Conservation (phyloP, 2,888 invertebrate genomes). For the Sinelater perroti region DNA sequence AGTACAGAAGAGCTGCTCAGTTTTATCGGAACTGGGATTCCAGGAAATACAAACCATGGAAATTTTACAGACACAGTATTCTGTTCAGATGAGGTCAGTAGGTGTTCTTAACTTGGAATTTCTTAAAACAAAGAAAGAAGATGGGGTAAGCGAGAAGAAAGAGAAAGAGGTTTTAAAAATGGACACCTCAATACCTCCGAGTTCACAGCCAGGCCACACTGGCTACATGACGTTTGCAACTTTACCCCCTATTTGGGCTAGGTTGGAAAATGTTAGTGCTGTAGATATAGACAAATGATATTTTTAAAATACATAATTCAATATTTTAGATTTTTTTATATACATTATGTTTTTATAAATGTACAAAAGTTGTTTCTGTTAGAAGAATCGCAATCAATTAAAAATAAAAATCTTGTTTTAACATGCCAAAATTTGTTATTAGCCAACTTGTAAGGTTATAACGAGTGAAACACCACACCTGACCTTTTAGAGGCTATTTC, state of each 20-base stretch:
- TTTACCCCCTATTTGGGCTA: slow-evolving; percentile 72
- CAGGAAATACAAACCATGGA: slow-evolving; percentile 88
- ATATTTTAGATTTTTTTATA: too few species aligned
- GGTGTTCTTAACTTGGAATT: slow-evolving; percentile 76
- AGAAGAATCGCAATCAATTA: too few species aligned
- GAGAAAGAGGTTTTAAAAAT: slow-evolving; percentile 52
- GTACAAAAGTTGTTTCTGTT: too few species aligned
- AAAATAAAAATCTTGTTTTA: too few species aligned
- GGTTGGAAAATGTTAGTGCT: too few species aligned
- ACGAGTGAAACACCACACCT: too few species aligned
- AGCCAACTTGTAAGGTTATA: too few species aligned
- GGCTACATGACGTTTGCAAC: slow-evolving; percentile 96
- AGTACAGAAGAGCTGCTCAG: slow-evolving; percentile 87
- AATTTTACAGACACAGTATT: slow-evolving; percentile 81
- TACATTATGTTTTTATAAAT: too few species aligned
- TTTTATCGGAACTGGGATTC: slow-evolving; percentile 78
- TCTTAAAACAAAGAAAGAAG: slow-evolving; percentile 62
- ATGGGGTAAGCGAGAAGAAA: slow-evolving; percentile 48
- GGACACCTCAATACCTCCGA: slow-evolving; percentile 74
- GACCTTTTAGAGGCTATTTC: too few species aligned
- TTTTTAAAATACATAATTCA: too few species aligned
- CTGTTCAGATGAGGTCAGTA: slow-evolving; percentile 72
- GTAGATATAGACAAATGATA: too few species aligned
- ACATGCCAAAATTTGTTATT: too few species aligned
- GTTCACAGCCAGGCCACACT: slow-evolving; percentile 89